Evolutionary conservation across 2,888 invertebrate species (phyloP).

Genomic region (Lochmaea capreae): DNA sequence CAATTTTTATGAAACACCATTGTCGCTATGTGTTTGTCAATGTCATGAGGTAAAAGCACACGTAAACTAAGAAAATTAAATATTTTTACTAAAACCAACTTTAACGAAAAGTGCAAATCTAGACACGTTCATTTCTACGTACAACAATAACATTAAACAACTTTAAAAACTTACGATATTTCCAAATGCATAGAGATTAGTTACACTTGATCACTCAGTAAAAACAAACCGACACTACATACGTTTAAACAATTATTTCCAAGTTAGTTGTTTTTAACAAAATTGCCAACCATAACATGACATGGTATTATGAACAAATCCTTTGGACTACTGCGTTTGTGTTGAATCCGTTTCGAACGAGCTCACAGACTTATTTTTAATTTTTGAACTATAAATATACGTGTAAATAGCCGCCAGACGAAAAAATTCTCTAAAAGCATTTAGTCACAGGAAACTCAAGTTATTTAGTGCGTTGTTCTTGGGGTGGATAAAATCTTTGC

Average conservation of each 20-base stretch:
- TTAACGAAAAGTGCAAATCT: not conserved
- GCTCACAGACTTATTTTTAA: not conserved
- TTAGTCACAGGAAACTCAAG: not conserved
- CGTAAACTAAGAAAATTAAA: too few relatives aligned
- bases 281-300: slow-evolving; percentile 4
- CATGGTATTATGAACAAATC: slow-evolving; percentile 3
- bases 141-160: not conserved
- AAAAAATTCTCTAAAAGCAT: not conserved
- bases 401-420: not conserved
- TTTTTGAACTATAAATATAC: slow-evolving; percentile 4
- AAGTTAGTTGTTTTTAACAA: not conserved
- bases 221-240: not conserved
- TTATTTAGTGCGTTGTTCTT: too few relatives aligned
- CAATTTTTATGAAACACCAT: too few relatives aligned
- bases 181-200: not conserved
- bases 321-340: slow-evolving; percentile 1
- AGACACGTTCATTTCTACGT: not conserved
- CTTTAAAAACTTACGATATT: not conserved
- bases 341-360: not conserved
- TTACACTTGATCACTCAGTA: not conserved
- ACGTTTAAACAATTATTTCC: not conserved
- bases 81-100: too few relatives aligned
- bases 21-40: too few relatives aligned
- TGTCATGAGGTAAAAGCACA: too few relatives aligned
- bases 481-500: too few relatives aligned